Base-by-base conservation (phyloP, 2,797 vertebrate genomes). In the Galagoides demidoff region DNA sequence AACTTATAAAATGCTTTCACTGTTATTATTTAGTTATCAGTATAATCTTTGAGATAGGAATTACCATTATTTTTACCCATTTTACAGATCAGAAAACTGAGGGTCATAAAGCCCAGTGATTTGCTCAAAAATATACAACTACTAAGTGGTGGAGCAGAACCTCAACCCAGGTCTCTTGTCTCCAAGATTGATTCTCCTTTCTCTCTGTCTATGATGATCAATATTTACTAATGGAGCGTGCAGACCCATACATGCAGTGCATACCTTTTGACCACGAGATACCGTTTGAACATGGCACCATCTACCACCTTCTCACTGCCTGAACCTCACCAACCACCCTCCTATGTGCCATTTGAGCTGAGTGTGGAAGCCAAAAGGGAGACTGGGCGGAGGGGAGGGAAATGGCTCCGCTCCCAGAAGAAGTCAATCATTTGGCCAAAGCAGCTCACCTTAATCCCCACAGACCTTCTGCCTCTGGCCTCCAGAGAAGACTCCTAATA, bases 11-110 rank as follows among this genome's bases (percentile, higher is more conserved):
- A 12, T 34, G 25, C 23, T 49, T 79, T 85, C 19, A 64, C 37
- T 92, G 37, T 14, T 25, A 52, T 4, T 57, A 66, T 73, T 85
- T 79, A 73, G 20, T 52, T 89, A 77, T 71, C 78, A 78, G 31
- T 70, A 49, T 20, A n/a, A 81, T 85, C 92, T 71, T 89, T 88
- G 55, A 89, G 14, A 19, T 70, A 37, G 14, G 22, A 70, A 71
- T 73, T 92, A 55, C 23, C 49, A 29, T 82, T 85, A 87, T 70
- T 86, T 77, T 81, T 63, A 52, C 79, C 39, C 76, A 78, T 83
- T 92, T 57, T 45, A 92, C 14, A 86, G 10, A 63, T 57, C 25
- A 83, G 64, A 90, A 97, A 95, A 89, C n/a, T 29, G 45, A 93
- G 90, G 71, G 23, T 68, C 45, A 61, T 31, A 73, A 93, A 89